Conservation (phyloP, 2,797 vertebrate species). For the Spheniscus humboldti region DNA sequence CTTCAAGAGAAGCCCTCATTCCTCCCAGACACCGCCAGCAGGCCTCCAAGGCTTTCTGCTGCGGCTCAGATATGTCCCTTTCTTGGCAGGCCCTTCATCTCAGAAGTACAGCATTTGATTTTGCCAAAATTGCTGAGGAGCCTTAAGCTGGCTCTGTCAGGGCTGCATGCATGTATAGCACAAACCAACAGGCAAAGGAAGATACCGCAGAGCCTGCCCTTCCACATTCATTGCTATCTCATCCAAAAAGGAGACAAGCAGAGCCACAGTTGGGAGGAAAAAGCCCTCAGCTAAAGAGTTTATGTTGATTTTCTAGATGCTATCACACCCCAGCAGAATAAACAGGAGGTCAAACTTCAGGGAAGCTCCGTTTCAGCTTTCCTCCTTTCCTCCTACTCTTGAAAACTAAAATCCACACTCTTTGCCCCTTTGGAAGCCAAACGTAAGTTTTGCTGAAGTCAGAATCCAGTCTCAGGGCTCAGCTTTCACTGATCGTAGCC, state of each 20-base stretch:
- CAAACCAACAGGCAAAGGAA: not conserved
- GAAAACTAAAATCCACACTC: not conserved
- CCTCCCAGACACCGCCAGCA: not conserved
- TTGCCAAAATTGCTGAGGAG: not conserved
- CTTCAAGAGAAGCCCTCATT: not conserved
- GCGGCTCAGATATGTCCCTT: not conserved
- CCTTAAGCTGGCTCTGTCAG: not conserved
- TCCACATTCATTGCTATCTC: slow-evolving; percentile 3
- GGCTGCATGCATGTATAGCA: not conserved
- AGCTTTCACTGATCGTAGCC: not conserved
- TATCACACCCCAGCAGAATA: not conserved
- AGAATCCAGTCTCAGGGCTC: not conserved
- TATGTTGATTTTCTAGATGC: not conserved
- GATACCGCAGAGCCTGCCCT: not conserved
- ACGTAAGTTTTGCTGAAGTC: not conserved
- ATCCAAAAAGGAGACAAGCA: not conserved
- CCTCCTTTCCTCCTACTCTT: not conserved
- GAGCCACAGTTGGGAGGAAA: not conserved
- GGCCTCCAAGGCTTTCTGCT: not conserved
- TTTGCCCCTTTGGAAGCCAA: not conserved
- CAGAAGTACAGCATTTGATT: not conserved
- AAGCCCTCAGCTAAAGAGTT: not conserved
- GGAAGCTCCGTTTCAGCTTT: not conserved
- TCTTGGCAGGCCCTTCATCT: not conserved
- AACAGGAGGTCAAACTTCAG: not conserved